Base-by-base conservation (phyloP, 2,888 invertebrate species). In the Trileptium ribeirensis region DNA sequence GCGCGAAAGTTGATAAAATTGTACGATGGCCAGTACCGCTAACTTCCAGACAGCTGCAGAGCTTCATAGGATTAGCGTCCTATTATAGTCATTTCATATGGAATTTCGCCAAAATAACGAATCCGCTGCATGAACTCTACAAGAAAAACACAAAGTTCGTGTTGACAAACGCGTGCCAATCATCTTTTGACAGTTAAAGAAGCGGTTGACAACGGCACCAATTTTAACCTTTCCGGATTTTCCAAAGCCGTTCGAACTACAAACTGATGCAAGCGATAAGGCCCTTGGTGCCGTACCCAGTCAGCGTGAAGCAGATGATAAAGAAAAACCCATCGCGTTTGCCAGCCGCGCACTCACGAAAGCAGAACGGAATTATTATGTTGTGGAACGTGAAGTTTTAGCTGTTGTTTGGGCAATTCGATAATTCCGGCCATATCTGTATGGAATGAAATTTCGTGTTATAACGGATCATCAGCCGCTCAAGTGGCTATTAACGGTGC, bases 181-280 rank as follows among this genome's bases (percentile, higher is more conserved):
- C 74, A n/a, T 82, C 83, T 19, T 85, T 83, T 67, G 33, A 70
- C 2, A 33, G 2, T 51, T 84, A 78, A 84, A 83, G 64, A 37
- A 67, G n/a, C 38, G 24, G 19, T 67, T 85, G 29, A 81, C 81
- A 0, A 36, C 79, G 64, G 81, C 83, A 0, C 82, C 84, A 19
- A 78, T 85, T 2, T 77, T 85, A n/a, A 83, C 83, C 19, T 84
- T 81, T 37, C 81, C 85, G 0, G 84, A 85, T 51, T 84, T 84
- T 64, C 67, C 34, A 15, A 40, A 64, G 29, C 82, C 83, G 15
- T 86, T 80, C 67, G 3, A 70, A 15, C n/a, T n/a, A n/a, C n/a
- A 8, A 51, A 24, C 51, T 24, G 51, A 51, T 51, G 8, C 51
- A 15, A 51, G 51, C 24, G 51, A 51, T 51, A 8, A 51, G 8